Evolutionary conservation across 2,888 invertebrate species (phyloP).

Genomic region (Eupithecia subumbrata): DNA sequence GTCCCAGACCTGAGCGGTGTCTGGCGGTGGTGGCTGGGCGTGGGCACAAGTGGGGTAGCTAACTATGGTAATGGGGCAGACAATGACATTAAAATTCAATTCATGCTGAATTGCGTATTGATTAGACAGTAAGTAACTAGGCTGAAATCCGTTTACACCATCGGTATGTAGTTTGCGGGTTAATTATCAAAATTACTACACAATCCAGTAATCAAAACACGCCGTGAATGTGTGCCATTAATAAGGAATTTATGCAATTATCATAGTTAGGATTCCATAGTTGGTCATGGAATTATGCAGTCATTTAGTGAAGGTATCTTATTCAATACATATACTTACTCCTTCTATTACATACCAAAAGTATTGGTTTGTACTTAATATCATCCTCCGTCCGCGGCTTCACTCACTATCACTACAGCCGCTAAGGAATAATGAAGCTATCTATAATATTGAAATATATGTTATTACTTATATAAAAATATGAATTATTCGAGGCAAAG

Average conservation of each 20-base stretch:
- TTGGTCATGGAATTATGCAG: not conserved
- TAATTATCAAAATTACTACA: conserved; percentile 7
- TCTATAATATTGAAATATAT: not conserved
- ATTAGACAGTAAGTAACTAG: conserved; percentile 5
- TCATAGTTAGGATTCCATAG: conserved; percentile 53
- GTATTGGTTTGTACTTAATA: not conserved
- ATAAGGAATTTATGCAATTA: conserved; percentile 60
- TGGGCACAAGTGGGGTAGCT: not conserved
- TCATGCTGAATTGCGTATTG: conserved; percentile 4
- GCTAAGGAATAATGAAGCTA: not conserved
- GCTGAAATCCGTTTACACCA: not conserved
- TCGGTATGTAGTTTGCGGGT: conserved; percentile 6
- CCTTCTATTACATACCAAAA: not conserved
- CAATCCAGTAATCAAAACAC: conserved; percentile 22
- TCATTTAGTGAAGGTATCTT: not conserved
- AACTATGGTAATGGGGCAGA: not conserved
- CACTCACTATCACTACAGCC: not conserved
- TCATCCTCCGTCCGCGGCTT: not conserved
- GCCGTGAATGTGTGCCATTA: conserved; percentile 54
- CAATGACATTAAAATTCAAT: not conserved
- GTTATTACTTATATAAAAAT: too few relatives aligned
- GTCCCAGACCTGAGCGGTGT: not conserved
- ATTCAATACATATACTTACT: not conserved
- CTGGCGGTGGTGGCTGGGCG: too few relatives aligned
- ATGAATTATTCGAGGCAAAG: too few relatives aligned